phyloP scores from a whole-genome alignment of 2,888 invertebrate genomes.

The Camptogramma bilineatum region DNA sequence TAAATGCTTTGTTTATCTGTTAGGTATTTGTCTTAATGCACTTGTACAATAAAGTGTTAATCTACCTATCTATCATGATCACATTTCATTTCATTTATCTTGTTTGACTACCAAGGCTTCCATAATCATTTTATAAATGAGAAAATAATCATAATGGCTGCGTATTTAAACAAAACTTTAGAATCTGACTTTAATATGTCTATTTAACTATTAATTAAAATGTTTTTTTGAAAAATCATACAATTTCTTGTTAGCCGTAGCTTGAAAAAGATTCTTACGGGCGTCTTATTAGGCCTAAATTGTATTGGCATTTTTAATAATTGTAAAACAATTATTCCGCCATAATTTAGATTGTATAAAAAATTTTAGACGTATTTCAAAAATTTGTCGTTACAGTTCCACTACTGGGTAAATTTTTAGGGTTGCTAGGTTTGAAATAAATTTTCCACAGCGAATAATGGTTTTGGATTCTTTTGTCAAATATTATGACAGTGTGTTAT shows the following conservation, averaged over 20 bases:
- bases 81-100: too few relatives aligned
- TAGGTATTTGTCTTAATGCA: too few relatives aligned
- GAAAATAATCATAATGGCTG: too few relatives aligned
- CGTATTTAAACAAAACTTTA: too few relatives aligned
- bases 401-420: not conserved
- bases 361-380: not conserved
- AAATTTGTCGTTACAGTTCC: not conserved
- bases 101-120: too few relatives aligned
- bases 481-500: not conserved
- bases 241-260: not conserved
- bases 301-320: slow-evolving; percentile 1
- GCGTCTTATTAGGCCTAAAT: slow-evolving; percentile 62
- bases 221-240: too few relatives aligned
- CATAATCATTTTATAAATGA: too few relatives aligned
- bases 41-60: too few relatives aligned
- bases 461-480: not conserved
- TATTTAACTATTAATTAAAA: not conserved
- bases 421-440: slow-evolving; percentile 6
- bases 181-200: not conserved
- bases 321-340: not conserved
- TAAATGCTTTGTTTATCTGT: too few relatives aligned
- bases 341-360: not conserved
- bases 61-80: too few relatives aligned
- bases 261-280: slow-evolving; percentile 33
- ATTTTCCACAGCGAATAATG: not conserved